Evolutionary conservation across 2,113 vertebrate species (phyloP), one percentile per base, ranked within the genome.

Genomic region (Crotophaga sulcirostris): DNA sequence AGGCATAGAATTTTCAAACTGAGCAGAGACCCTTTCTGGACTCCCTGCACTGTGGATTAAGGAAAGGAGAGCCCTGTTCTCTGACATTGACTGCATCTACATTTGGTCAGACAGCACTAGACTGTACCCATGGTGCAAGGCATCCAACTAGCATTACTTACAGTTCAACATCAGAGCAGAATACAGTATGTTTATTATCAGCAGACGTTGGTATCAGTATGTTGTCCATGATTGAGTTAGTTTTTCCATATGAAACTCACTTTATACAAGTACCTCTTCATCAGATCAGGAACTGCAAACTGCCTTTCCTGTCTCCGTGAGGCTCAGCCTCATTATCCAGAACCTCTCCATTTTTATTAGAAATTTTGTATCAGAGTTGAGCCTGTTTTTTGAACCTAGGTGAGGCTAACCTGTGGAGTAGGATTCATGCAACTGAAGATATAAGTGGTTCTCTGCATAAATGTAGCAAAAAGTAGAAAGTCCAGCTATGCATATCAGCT

Each of bases 51-150:
- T 31, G 1, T 20, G 26, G 49, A 11, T 86, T 42, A 34, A 60
- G 44, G 24, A 38, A 16, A 84, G 51, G 8, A 60, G 31, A 76
- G 10, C 1, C 18, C 26, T 23, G 9, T 42, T 4, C 11, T 45
- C 40, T 1, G 2, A 40, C 55, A 42, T 55, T 0, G 0, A n/a
- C 58, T 60, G 6, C 10, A 34, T 20, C 11, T 58, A 23, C 42
- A 14, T 82, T 67, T 55, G 60, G 12, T 21, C 25, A 67, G 38
- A 0, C 28, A 40, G 24, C 21, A 25, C 49, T 2, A 2, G 11
- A 14, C 24, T 44, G 55, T 13, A 13, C 2, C 6, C 29, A 4
- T 40, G 73, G 20, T 2, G 0, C 19, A 51, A 33, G 18, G 9
- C 25, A 76, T 58, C 44, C 33, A 59, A 2, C 5, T 21, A n/a